Evolutionary conservation across 2,797 vertebrate genomes (phyloP).

Genomic region (Hipposideros larvatus): DNA sequence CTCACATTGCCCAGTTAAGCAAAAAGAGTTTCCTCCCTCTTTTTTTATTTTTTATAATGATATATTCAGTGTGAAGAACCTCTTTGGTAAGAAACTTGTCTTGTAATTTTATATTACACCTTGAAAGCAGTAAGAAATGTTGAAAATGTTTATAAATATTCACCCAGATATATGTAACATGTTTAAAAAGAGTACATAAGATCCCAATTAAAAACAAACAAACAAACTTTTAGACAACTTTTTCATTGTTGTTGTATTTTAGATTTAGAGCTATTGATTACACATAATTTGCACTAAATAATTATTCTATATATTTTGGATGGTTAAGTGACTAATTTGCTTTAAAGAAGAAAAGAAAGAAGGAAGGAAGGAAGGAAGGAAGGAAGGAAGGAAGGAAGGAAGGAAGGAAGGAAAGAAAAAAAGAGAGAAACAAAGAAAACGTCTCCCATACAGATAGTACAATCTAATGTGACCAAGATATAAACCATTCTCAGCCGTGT

Average conservation of each 20-base stretch:
- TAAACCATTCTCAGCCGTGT: not conserved
- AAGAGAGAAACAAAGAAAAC: not conserved
- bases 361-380: not conserved
- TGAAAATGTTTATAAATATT: not conserved
- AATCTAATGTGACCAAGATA: not conserved
- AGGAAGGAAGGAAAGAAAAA: not conserved
- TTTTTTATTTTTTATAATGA: no score
- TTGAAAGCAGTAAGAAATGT: not conserved
- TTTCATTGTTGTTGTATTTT: not conserved
- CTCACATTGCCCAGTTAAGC: not conserved
- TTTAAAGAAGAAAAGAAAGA: not conserved
- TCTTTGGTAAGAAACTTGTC: not conserved
- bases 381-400: fast-evolving
- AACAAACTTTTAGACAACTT: not conserved
- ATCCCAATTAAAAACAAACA: not conserved
- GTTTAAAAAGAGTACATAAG: not conserved
- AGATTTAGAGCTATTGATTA: not conserved
- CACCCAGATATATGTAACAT: not conserved
- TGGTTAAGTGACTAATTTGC: not conserved
- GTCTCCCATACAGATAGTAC: fast-evolving
- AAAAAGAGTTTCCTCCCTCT: not conserved
- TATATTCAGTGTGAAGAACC: not conserved
- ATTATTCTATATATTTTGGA: not conserved
- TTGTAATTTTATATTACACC: not conserved
- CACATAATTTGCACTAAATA: not conserved